These are phyloP conservation scores for Campylomormyrus numenius DNA, from an alignment of 2,113 vertebrate species.

Conservation along the genomic window DNA sequence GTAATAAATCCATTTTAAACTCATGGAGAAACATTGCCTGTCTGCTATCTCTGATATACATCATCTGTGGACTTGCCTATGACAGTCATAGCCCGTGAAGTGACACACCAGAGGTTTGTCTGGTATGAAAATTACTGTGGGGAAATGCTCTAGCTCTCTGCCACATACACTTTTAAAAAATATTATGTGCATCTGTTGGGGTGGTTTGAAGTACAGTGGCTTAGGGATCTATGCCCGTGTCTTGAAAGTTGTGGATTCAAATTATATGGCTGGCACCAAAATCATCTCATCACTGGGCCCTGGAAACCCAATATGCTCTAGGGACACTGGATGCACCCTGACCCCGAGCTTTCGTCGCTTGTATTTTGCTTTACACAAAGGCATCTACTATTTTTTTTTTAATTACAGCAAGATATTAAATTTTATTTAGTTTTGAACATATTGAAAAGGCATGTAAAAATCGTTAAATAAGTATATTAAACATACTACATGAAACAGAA, in stretches of 20 bases:
- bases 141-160: background rate
- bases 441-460: background rate
- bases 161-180: background rate
- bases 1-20: conserved; percentile 19
- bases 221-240: background rate
- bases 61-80: background rate
- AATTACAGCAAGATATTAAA: background rate
- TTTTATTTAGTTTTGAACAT: background rate
- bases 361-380: background rate
- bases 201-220: background rate
- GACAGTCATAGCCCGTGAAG: background rate
- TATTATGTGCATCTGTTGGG: background rate
- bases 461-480: background rate
- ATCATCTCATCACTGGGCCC: background rate
- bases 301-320: background rate
- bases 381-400: background rate
- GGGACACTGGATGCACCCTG: background rate
- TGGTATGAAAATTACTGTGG: background rate
- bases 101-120: background rate
- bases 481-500: background rate
- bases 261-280: background rate
- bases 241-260: background rate
- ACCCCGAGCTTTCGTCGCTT: background rate
- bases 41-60: background rate
- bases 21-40: background rate